These are phyloP conservation scores for Epiblema foenella DNA, from an alignment of 2,888 invertebrate genomes.

Conservation along the genomic window DNA sequence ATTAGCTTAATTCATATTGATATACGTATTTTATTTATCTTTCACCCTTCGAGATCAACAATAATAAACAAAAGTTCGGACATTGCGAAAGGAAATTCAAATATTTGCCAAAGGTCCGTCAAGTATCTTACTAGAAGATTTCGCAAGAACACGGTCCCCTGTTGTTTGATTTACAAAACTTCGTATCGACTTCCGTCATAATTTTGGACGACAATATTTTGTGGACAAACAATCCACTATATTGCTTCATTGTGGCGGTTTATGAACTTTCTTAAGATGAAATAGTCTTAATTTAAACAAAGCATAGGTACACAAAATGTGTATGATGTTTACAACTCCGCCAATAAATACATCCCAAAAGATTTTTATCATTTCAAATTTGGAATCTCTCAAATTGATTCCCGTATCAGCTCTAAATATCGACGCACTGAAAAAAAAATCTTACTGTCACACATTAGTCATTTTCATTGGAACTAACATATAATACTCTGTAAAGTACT, in stretches of 20 bases:
- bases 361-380: too few species aligned
- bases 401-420: too few species aligned
- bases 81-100: slow-evolving; percentile 36
- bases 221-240: slow-evolving; percentile 31
- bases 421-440: too few species aligned
- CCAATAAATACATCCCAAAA: background rate
- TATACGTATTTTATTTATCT: slow-evolving; percentile 7
- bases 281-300: background rate
- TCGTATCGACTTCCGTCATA: slow-evolving; percentile 36
- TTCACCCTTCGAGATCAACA: slow-evolving; percentile 20
- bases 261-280: background rate
- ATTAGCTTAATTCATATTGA: background rate
- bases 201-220: slow-evolving; percentile 37
- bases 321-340: slow-evolving; percentile 1
- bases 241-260: slow-evolving; percentile 2
- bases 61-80: slow-evolving; percentile 36
- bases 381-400: too few species aligned
- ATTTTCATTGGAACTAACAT: too few species aligned
- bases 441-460: too few species aligned
- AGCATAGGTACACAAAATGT: background rate
- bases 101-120: slow-evolving; percentile 40
- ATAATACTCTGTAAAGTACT: too few species aligned
- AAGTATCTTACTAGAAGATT: slow-evolving; percentile 40
- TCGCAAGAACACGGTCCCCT: slow-evolving; percentile 23
- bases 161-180: slow-evolving; percentile 42